Evolutionary conservation across 2,888 invertebrate genomes (phyloP), one percentile per base, ranked within the genome.

Genomic region (Ormyrus nitidulus): DNA sequence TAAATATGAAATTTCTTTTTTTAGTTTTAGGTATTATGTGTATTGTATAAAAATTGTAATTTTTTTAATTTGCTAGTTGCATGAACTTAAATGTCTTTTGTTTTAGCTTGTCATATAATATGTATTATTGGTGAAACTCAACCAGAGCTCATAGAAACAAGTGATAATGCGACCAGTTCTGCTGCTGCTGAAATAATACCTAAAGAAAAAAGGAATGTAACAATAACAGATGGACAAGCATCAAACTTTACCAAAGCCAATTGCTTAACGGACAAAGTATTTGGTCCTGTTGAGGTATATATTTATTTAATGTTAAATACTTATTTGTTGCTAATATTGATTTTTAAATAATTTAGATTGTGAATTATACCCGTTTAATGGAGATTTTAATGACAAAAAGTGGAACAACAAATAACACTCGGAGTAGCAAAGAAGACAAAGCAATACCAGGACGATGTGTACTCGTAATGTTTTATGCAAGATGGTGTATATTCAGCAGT

Each of bases 401-500:
- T 34, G 94, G 94, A 81, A 93, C 94, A 83, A 93, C 94, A 6
- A 93, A 95, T 82, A 93, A 94, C 56, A 92, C 92, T 46, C 88
- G 86, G 81, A 86, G 81, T 6, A 85, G 84, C 5, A 88, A 87
- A 65, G 85, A 88, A 58, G 84, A 85, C n/a, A 93, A 93, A 84
- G 93, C 93, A 44, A 91, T 92, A 61, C 91, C 92, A 51, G 94
- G 93, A 2, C 92, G 92, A 80, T 97, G 97, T 90, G 93, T 96
- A 0, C 90, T 97, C 34, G 94, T 98, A 4, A 91, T 98, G 85
- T 98, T 99, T 91, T 98, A 96, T 90, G 96, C 98, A 0, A 94
- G 94, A 83, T 95, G 95, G 88, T 99, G 99, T 87, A 95, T 96
- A 2, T 98, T 98, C 86, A 97, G 98, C 86, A 96, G 96, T 19